A percentile compares a stretch with the other conserved stretches of the same genome.
These are phyloP conservation scores for Siniperca obscura DNA, from an alignment of 2,797 vertebrate genomes.

Conservation along the genomic window DNA sequence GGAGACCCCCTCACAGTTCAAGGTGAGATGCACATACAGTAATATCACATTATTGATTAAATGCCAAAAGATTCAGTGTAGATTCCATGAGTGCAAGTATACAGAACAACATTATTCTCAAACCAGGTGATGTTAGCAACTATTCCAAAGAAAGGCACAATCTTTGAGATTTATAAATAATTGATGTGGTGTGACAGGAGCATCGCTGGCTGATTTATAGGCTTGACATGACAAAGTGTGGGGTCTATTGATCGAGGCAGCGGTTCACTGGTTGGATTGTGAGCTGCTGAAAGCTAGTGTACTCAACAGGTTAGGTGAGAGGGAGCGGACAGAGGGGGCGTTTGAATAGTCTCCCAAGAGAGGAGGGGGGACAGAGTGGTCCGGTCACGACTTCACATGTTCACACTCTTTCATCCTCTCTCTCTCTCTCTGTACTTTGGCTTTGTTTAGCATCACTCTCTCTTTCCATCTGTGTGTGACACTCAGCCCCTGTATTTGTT, in stretches of 20 bases:
- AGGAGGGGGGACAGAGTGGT: conserved; percentile 20
- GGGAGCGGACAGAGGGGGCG: conserved; percentile 23
- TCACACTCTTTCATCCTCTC: conserved; percentile 57
- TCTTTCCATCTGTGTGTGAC: conserved; percentile 40
- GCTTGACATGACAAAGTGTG: conserved; percentile 59
- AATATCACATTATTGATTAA: conserved; percentile 36
- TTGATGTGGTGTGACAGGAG: conserved; percentile 50
- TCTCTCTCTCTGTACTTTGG: conserved; percentile 28
- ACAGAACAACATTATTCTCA: conserved; percentile 15
- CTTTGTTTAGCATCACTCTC: conserved; percentile 32
- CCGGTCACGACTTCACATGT: conserved; percentile 63
- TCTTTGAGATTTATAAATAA: conserved; percentile 67
- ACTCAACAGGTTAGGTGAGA: conserved; percentile 47
- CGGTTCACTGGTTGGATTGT: conserved; percentile 57
- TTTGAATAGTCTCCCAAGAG: conserved; percentile 47
- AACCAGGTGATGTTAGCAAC: conserved; percentile 25
- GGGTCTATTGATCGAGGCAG: conserved; percentile 68
- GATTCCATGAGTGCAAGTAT: background rate
- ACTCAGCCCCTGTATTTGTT: conserved; percentile 21
- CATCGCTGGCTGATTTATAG: conserved; percentile 62
- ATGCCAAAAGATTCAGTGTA: conserved; percentile 15
- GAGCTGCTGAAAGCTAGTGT: conserved; percentile 63
- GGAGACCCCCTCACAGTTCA: conserved; percentile 95
- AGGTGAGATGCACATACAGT: conserved; percentile 79
- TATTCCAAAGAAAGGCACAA: conserved; percentile 9